Conservation (phyloP, 2,113 vertebrate species). For the Plotosus lineatus region DNA sequence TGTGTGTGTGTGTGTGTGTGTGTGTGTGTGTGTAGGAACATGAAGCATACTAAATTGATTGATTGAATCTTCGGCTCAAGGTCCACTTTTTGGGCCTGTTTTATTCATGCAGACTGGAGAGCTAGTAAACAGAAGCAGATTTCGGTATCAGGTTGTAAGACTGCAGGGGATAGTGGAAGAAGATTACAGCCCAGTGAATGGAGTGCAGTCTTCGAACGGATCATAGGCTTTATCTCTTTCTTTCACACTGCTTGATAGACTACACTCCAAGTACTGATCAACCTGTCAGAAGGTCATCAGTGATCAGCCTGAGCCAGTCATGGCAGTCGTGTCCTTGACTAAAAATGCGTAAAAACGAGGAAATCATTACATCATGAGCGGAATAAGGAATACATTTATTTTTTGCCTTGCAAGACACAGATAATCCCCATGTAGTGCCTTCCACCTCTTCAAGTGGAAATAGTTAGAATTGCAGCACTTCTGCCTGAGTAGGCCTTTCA, state of each 20-base stretch:
- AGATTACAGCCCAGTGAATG: conserved; percentile 26
- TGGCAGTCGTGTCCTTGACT: neutral
- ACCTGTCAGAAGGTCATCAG: conserved; percentile 13
- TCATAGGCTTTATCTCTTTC: conserved; percentile 30
- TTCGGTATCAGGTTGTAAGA: conserved; percentile 22
- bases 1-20: too few species aligned
- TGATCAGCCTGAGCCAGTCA: neutral
- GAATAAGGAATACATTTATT: conserved; percentile 20
- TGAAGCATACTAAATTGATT: neutral
- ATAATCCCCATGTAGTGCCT: conserved; percentile 32
- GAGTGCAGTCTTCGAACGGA: neutral
- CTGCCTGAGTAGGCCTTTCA: neutral
- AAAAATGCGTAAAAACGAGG: conserved; percentile 13
- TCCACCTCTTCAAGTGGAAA: conserved; percentile 16
- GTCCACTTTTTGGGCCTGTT: neutral
- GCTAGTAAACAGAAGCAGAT: conserved; percentile 22
- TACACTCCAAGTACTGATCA: conserved; percentile 10
- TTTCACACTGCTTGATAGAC: conserved; percentile 25
- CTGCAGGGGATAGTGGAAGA: conserved; percentile 28
- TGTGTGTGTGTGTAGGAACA: too few species aligned
- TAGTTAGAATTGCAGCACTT: conserved; percentile 22
- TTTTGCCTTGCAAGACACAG: neutral
- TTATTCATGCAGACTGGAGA: neutral
- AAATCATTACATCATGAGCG: conserved; percentile 26
- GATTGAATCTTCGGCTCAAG: neutral